Evolutionary conservation across 2,888 invertebrate genomes (phyloP), one percentile per base, ranked within the genome.

Genomic region (Amblyteles armatorius): DNA sequence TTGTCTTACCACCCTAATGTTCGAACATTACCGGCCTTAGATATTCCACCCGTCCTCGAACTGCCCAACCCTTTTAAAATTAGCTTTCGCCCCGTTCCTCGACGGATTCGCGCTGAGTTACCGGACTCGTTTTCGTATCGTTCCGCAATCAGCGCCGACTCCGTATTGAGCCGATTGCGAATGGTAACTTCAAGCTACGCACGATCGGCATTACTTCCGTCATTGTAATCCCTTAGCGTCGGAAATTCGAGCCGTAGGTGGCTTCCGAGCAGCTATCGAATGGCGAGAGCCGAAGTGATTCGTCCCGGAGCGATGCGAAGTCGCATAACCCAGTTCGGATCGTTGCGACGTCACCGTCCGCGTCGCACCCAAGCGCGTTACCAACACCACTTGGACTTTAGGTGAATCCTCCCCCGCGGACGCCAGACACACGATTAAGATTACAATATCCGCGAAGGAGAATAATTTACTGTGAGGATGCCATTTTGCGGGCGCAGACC

Each of bases 381-480:
- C 40, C 76, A 19, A 63, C 50, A 19, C 52, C 63, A 77, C 65
- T 67, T 67, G 52, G 52, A 77, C 67, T 36, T n/a, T 6, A 44
- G 44, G 29, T 33, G 33, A 65, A 57, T 26, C 40, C 65, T 67
- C 50, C 33, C 22, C 48, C 67, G 60, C 79, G 76, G 52, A 36
- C 67, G 36, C 44, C 22, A 85, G 79, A 80, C 84, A 71, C 74
- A 78, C 87, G 88, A 91, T 89, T 91, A 90, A 90, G 89, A 91
- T 90, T 90, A 86, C 86, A 90, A 90, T 90, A 89, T 90, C 89
- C 88, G 84, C 77, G 85, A 81, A 85, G 84, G 85, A 85, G 87
- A 90, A 92, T 92, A 91, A 92, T 92, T 92, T 90, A 92, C 88
- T 86, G 83, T 77, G 83, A 87, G 87, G 85, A 87, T 86, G 90